Evolutionary conservation across 2,113 vertebrate genomes (phyloP).

Genomic region (Gymnogyps californianus): DNA sequence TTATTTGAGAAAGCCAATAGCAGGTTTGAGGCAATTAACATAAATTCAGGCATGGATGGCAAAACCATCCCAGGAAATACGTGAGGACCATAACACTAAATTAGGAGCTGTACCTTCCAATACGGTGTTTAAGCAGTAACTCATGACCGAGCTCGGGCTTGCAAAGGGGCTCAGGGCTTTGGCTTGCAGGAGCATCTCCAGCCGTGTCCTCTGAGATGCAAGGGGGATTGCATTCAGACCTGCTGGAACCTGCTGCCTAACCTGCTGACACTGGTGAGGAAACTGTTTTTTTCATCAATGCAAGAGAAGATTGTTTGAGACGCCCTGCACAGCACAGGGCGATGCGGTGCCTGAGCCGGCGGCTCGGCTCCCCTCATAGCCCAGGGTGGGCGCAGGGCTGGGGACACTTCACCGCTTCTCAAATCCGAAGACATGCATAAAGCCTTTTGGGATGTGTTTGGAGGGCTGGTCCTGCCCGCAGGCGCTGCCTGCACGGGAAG

Average conservation of each 20-base stretch:
- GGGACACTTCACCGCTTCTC: no score
- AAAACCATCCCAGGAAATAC: not conserved
- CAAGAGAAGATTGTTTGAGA: not conserved
- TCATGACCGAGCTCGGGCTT: fast-evolving
- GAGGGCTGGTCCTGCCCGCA: not conserved
- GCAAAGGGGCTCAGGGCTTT: not conserved
- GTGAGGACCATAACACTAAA: fast-evolving
- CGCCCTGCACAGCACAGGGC: not conserved
- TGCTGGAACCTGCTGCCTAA: not conserved
- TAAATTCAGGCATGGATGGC: not conserved
- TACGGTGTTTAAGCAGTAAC: not conserved
- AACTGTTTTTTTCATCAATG: not conserved
- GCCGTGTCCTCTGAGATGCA: not conserved
- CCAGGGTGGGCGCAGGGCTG: not conserved
- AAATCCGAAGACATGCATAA: fast-evolving
- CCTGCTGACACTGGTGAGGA: not conserved
- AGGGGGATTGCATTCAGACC: not conserved
- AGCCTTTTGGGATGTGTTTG: not conserved
- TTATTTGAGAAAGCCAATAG: not conserved
- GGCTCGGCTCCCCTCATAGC: not conserved
- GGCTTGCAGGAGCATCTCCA: not conserved
- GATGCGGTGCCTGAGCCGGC: not conserved
- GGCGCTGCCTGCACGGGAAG: fast-evolving
- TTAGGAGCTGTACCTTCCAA: not conserved
- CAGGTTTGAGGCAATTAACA: not conserved